Percentiles rank a stretch among this genome's conserved stretches.
These are phyloP conservation scores for Hippocampus barbouri DNA, from an alignment of 2,113 vertebrate genomes.

Conservation along the genomic window DNA sequence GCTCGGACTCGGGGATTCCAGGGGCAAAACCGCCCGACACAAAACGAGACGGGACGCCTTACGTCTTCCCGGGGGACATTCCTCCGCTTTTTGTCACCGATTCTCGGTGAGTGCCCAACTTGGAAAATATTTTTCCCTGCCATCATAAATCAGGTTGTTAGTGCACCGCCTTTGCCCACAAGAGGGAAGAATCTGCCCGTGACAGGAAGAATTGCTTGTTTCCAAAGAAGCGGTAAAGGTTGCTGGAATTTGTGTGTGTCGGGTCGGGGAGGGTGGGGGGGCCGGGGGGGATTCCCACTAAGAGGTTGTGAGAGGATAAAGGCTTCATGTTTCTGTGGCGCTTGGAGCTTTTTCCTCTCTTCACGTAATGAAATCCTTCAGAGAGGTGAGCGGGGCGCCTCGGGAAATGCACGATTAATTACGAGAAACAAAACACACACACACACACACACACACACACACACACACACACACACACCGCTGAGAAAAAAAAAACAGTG, in stretches of 20 bases:
- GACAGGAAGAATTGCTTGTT: slow-evolving; percentile 41
- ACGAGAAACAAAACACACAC: slow-evolving; percentile 29
- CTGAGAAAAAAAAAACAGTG: background rate
- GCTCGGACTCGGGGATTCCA: slow-evolving; percentile 38
- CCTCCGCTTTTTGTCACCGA: slow-evolving; percentile 44
- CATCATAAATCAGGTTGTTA: background rate
- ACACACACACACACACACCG: too few species aligned
- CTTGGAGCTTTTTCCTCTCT: slow-evolving; percentile 22
- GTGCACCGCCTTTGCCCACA: slow-evolving; percentile 1
- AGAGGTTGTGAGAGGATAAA: slow-evolving; percentile 53
- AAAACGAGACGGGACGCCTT: slow-evolving; percentile 30
- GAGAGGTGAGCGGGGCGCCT: slow-evolving; percentile 16
- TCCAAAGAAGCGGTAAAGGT: slow-evolving; percentile 38
- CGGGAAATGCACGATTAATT: slow-evolving; percentile 47
- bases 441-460: background rate
- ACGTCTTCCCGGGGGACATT: slow-evolving; percentile 39
- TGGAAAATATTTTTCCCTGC: slow-evolving; percentile 21
- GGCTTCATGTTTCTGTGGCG: slow-evolving; percentile 36
- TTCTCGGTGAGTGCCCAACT: slow-evolving; percentile 14
- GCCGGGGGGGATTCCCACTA: slow-evolving; percentile 42
- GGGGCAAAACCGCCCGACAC: slow-evolving; percentile 42
- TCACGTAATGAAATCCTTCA: slow-evolving; percentile 44
- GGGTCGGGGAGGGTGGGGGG: background rate
- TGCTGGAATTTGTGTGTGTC: slow-evolving; percentile 37
- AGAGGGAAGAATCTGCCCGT: slow-evolving; percentile 28